Conservation (phyloP, 2,888 invertebrate genomes). For the Macropis europaea region DNA sequence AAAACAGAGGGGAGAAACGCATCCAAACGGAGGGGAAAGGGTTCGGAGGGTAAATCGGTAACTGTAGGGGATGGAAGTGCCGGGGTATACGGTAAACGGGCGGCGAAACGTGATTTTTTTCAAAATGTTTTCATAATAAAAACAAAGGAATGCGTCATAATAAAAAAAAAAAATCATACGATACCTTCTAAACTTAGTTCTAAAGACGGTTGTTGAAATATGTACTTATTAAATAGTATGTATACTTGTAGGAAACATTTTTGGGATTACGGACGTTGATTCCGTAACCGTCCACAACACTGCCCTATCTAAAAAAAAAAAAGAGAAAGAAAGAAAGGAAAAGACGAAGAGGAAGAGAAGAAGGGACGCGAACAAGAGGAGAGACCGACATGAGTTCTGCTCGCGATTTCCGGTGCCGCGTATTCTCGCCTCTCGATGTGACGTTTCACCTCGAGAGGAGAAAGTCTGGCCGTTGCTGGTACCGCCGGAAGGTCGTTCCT, state of each 20-base stretch:
- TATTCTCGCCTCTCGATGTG: no score
- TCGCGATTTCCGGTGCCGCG: no score
- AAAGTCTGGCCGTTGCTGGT: no score
- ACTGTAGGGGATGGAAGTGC: background rate
- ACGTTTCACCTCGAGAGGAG: background rate
- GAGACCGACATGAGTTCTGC: no score
- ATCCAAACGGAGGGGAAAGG: background rate
- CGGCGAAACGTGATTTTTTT: slow-evolving; percentile 63
- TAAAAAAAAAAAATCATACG: slow-evolving; percentile 51
- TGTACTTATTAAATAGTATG: slow-evolving; percentile 78
- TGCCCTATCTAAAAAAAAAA: slow-evolving; percentile 74
- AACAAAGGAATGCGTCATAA: slow-evolving; percentile 61
- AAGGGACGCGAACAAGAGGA: background rate
- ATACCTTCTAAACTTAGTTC: slow-evolving; percentile 74
- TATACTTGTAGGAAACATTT: slow-evolving; percentile 77
- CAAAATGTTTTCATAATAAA: slow-evolving; percentile 69
- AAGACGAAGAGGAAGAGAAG: background rate
- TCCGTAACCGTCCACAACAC: slow-evolving; percentile 79
- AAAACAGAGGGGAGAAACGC: no score
- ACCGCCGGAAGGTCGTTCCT: background rate
- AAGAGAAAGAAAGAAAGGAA: slow-evolving; percentile 3
- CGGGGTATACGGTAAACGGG: background rate
- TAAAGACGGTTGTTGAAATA: slow-evolving; percentile 77
- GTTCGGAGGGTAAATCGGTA: no score
- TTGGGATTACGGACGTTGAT: slow-evolving; percentile 72